phyloP scores from a whole-genome alignment of 2,797 vertebrate genomes.

The Mico argentatus region DNA sequence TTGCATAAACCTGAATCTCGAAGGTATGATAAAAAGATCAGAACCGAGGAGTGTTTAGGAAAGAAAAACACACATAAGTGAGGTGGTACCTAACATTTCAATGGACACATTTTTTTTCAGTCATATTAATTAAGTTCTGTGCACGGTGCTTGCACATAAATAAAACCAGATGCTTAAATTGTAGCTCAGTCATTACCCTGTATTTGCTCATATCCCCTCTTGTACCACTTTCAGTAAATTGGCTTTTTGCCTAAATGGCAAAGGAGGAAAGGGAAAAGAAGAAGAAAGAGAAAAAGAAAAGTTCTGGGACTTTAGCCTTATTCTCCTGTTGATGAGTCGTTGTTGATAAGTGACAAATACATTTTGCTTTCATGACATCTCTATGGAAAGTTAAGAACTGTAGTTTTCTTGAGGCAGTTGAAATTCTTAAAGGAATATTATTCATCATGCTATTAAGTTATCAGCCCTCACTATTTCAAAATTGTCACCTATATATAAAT shows the following conservation, averaged over 20 bases:
- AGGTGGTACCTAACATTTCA: neutral
- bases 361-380: constrained; percentile 51
- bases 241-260: constrained; percentile 49
- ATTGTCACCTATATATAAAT: neutral
- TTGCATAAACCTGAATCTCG: neutral
- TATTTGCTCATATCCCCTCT: neutral
- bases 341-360: constrained; percentile 25
- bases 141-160: constrained; percentile 33
- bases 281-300: neutral
- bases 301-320: neutral
- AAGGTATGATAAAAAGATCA: neutral
- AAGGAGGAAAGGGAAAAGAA: neutral
- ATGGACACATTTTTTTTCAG: constrained; percentile 47
- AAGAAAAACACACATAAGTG: neutral
- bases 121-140: constrained; percentile 50
- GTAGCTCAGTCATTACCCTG: constrained; percentile 10
- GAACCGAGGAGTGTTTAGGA: neutral
- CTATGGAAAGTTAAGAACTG: constrained; percentile 37
- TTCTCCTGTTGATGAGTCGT: constrained; percentile 49
- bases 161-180: constrained; percentile 62
- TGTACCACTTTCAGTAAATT: constrained; percentile 24
- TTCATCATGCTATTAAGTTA: constrained; percentile 22
- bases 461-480: neutral
- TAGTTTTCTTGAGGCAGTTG: neutral
- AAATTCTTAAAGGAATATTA: constrained; percentile 45